A percentile compares a stretch with the other conserved stretches of the same genome.
Evolutionary conservation across 2,113 vertebrate genomes (phyloP).

Genomic region (Eolophus roseicapilla): DNA sequence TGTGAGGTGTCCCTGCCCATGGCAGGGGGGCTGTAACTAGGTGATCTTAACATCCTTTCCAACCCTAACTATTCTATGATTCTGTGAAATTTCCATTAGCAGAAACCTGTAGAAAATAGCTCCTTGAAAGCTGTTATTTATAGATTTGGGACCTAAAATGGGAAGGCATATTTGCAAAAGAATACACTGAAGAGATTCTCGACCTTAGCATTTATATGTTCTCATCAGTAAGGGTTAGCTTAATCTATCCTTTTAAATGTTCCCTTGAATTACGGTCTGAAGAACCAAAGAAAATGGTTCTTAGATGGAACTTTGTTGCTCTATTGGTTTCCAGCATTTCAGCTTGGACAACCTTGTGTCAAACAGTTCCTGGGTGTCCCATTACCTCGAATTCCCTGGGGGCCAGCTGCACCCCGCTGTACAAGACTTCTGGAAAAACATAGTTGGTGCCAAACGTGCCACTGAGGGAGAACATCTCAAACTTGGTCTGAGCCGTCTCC

Average conservation of each 20-base stretch:
- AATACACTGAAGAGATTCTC: neutral
- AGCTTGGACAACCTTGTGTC: neutral
- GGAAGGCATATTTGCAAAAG: neutral
- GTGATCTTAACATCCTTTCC: too few species aligned
- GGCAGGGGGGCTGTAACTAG: too few species aligned
- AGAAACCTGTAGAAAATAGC: neutral
- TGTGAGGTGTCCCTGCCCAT: too few species aligned
- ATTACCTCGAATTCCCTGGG: slow-evolving; percentile 74
- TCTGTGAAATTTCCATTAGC: neutral
- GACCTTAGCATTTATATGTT: neutral
- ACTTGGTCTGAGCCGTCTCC: slow-evolving; percentile 60
- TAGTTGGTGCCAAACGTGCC: slow-evolving; percentile 72
- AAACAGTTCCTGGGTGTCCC: neutral
- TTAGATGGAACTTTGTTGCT: neutral
- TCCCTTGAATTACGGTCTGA: neutral
- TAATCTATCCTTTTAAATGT: neutral
- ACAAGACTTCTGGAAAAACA: slow-evolving; percentile 76
- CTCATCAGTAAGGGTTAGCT: neutral
- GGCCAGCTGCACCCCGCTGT: slow-evolving; percentile 63
- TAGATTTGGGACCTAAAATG: neutral
- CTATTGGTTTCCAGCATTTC: neutral
- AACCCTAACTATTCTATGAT: too few species aligned
- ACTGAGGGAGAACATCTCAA: slow-evolving; percentile 74
- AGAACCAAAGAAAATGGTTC: neutral
- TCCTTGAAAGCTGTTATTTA: neutral